Evolutionary conservation across 2,888 invertebrate genomes (phyloP).

Genomic region (Brassicogethes aeneus): DNA sequence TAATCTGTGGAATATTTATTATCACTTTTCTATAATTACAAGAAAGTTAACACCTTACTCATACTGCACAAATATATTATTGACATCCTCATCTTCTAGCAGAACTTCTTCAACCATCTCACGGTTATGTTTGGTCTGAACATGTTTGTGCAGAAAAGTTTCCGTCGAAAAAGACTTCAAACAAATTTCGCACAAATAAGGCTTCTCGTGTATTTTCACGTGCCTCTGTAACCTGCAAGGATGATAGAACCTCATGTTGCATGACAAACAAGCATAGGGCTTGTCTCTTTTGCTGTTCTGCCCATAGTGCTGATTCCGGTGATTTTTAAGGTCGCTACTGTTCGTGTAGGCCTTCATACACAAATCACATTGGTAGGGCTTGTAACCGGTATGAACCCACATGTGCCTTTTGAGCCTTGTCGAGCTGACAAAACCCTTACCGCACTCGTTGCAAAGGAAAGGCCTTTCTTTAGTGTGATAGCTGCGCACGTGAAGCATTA

Average conservation of each 20-base stretch:
- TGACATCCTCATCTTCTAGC: not conserved
- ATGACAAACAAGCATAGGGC: slow-evolving; percentile 29
- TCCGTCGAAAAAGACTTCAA: slow-evolving; percentile 26
- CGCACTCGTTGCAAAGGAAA: slow-evolving; percentile 36
- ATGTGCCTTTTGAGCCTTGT: slow-evolving; percentile 35
- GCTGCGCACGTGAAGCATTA: slow-evolving; percentile 34
- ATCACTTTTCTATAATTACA: no score
- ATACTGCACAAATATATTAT: not conserved
- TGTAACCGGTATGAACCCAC: slow-evolving; percentile 35
- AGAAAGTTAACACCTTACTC: no score
- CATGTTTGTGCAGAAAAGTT: slow-evolving; percentile 26
- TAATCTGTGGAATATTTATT: no score
- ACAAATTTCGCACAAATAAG: slow-evolving; percentile 28
- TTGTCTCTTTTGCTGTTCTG: slow-evolving; percentile 23
- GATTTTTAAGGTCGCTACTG: slow-evolving; percentile 33
- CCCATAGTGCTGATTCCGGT: slow-evolving; percentile 26
- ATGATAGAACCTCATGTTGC: slow-evolving; percentile 32
- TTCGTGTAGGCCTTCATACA: slow-evolving; percentile 35
- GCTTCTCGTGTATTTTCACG: slow-evolving; percentile 38
- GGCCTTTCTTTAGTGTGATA: slow-evolving; percentile 36
- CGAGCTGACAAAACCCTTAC: slow-evolving; percentile 35
- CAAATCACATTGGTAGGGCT: slow-evolving; percentile 30
- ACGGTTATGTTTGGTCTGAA: slow-evolving; percentile 22
- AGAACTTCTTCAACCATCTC: slow-evolving; percentile 7
- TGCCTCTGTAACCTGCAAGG: slow-evolving; percentile 44